phyloP scores from a whole-genome alignment of 1,140 invertebrate genomes.

The Euschistus heros region DNA sequence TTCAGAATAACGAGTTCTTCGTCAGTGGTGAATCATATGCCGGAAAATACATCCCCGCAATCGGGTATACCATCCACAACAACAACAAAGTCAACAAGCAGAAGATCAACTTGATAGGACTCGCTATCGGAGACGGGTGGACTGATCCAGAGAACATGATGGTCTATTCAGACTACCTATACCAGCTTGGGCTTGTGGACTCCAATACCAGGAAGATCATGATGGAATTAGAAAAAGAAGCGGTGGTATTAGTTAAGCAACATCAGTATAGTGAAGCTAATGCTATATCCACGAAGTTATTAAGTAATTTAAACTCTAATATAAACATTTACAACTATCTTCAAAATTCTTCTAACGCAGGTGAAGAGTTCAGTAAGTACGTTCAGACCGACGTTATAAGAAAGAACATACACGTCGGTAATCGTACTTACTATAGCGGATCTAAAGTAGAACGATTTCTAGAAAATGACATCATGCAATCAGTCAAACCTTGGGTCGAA shows the following conservation, averaged over 20 bases:
- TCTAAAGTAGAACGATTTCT: conserved; percentile 54
- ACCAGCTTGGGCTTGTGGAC: conserved; percentile 51
- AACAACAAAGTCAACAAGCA: conserved; percentile 44
- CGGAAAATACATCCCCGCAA: conserved; percentile 44
- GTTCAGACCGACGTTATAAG: conserved; percentile 49
- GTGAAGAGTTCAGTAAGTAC: conserved; percentile 40
- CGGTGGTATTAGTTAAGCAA: not conserved
- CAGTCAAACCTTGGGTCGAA: conserved; percentile 61
- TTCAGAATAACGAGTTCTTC: conserved; percentile 28
- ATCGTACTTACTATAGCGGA: conserved; percentile 39
- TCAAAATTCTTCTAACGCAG: conserved; percentile 29
- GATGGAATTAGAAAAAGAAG: conserved; percentile 18
- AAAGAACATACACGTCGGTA: conserved; percentile 72
- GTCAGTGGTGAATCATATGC: conserved; percentile 46
- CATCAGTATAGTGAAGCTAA: conserved; percentile 21
- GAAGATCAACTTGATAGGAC: conserved; percentile 52
- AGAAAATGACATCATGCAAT: conserved; percentile 70
- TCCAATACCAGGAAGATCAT: conserved; percentile 24
- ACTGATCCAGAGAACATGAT: conserved; percentile 70
- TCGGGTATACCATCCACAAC: conserved; percentile 40
- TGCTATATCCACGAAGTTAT: conserved; percentile 18
- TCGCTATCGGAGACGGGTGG: conserved; percentile 78
- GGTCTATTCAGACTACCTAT: conserved; percentile 68
- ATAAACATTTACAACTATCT: conserved; percentile 56
- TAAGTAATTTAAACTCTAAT: conserved; percentile 22